Evolutionary conservation across 2,113 vertebrate species (phyloP).

Genomic region (Pavo muticus): DNA sequence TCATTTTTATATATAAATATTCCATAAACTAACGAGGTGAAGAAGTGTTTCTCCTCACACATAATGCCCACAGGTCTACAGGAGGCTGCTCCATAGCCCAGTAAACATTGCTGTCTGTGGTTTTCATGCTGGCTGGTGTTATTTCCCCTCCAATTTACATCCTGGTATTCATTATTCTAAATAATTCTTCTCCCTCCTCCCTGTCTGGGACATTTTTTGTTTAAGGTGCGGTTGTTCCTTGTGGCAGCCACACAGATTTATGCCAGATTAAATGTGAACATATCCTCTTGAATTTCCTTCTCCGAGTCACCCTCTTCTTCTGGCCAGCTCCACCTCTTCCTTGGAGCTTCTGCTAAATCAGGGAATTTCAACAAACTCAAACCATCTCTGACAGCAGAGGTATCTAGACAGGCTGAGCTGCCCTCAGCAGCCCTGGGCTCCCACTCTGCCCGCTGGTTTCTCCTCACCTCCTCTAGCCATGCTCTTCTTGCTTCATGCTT

Average conservation of each 20-base stretch:
- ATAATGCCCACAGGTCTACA: background rate
- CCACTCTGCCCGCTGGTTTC: background rate
- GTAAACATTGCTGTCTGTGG: background rate
- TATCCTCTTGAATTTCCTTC: conserved; percentile 44
- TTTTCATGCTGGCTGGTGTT: background rate
- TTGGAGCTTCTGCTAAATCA: background rate
- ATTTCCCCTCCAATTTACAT: conserved; percentile 40
- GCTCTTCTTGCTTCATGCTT: background rate
- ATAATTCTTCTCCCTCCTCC: conserved; percentile 1
- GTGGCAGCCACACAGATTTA: conserved; percentile 43
- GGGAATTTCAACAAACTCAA: conserved; percentile 6
- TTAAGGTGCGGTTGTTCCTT: conserved; percentile 54
- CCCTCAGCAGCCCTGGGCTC: background rate
- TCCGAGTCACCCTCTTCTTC: conserved; percentile 6
- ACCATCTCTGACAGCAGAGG: background rate
- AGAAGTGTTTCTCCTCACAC: background rate
- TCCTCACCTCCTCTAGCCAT: background rate
- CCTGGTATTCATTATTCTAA: conserved; percentile 42
- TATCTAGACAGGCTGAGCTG: background rate
- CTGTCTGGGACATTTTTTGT: conserved; percentile 28
- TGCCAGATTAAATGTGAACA: background rate
- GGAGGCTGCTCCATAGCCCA: background rate
- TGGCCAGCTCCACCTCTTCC: conserved; percentile 50
- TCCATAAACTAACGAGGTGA: background rate
- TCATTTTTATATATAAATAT: background rate